These are phyloP conservation scores for Butorides virescens DNA, from an alignment of 2,113 vertebrate genomes.

Conservation along the genomic window DNA sequence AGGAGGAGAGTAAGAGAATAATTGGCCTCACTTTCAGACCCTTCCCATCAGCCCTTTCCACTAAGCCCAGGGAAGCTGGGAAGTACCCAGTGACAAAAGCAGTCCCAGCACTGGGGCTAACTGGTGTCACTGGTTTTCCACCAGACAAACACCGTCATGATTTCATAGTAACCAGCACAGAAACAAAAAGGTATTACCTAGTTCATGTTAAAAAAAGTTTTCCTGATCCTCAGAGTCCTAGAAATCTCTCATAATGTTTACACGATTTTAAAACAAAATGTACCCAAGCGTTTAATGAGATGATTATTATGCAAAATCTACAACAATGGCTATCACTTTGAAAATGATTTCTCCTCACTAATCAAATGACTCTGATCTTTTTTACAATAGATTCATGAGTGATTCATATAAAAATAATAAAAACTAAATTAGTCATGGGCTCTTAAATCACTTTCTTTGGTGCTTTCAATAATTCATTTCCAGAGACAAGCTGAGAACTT, in stretches of 20 bases:
- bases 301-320: conserved; percentile 65
- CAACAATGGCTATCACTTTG: conserved; percentile 28
- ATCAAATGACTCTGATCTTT: conserved; percentile 73
- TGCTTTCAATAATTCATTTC: conserved; percentile 74
- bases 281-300: conserved; percentile 67
- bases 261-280: conserved; percentile 69
- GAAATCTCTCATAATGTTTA: conserved; percentile 42
- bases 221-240: neutral
- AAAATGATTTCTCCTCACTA: conserved; percentile 60
- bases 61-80: neutral
- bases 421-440: conserved; percentile 76
- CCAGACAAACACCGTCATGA: neutral
- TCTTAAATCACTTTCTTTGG: conserved; percentile 73
- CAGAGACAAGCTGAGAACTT: conserved; percentile 66
- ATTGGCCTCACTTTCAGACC: neutral
- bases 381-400: conserved; percentile 65
- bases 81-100: neutral
- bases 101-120: neutral
- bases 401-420: conserved; percentile 75
- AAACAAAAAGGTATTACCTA: neutral
- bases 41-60: neutral
- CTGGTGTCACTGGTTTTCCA: neutral
- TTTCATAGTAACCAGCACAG: neutral
- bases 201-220: neutral
- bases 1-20: neutral